phyloP scores from a whole-genome alignment of 1,140 invertebrate species.

The Coboldia fuscipes region DNA sequence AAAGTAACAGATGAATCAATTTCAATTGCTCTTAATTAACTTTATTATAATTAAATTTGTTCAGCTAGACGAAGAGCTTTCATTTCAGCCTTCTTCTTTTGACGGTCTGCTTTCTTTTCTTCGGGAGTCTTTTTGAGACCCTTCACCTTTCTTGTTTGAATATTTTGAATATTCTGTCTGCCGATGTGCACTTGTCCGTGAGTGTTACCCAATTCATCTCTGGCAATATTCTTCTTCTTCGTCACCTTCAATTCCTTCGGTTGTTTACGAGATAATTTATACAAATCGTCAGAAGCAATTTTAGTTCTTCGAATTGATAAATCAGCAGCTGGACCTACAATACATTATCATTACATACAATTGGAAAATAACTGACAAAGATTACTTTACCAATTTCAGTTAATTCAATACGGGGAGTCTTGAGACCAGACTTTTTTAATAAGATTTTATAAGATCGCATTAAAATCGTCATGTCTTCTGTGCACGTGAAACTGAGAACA shows the following conservation, averaged over 20 bases:
- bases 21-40: no score
- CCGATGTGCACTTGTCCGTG: conserved; percentile 84
- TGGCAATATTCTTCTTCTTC: conserved; percentile 79
- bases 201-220: conserved; percentile 70
- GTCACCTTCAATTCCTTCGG: conserved; percentile 63
- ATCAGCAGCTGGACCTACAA: conserved; percentile 56
- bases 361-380: neutral
- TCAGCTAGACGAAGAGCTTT: no score
- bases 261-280: conserved; percentile 65
- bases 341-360: neutral
- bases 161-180: conserved; percentile 60
- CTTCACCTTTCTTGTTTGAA: conserved; percentile 90
- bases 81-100: conserved; percentile 24
- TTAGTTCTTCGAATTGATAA: conserved; percentile 65
- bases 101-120: conserved; percentile 36
- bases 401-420: conserved; percentile 73
- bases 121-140: conserved; percentile 56
- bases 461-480: conserved; percentile 52
- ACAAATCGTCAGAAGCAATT: conserved; percentile 76
- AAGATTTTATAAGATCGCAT: conserved; percentile 76
- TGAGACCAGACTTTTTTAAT: conserved; percentile 78
- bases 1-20: no score
- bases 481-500: conserved; percentile 69
- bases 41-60: no score
- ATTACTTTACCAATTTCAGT: conserved; percentile 59